Evolutionary conservation across 2,113 vertebrate species (phyloP).

Genomic region (Gymnobelideus leadbeateri): DNA sequence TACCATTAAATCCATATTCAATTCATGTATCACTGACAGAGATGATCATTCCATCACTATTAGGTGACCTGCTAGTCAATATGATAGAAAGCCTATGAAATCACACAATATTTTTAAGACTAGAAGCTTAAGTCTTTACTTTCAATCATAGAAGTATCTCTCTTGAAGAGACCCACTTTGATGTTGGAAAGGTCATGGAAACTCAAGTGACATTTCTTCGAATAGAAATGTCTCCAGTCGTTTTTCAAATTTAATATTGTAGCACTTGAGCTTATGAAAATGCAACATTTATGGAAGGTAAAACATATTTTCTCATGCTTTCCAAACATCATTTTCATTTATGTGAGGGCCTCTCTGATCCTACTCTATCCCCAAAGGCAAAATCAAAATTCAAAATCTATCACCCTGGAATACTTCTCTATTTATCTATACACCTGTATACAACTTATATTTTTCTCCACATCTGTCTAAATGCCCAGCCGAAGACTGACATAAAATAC

Average conservation of each 20-base stretch:
- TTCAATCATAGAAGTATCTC: constrained; percentile 5
- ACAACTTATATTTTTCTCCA: background rate
- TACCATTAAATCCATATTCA: background rate
- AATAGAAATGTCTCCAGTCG: constrained; percentile 28
- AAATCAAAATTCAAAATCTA: constrained; percentile 47
- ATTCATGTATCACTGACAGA: background rate
- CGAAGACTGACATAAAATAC: constrained; percentile 21
- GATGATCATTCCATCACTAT: background rate
- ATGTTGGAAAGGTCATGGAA: background rate
- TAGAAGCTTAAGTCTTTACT: constrained; percentile 26
- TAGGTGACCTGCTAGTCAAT: background rate
- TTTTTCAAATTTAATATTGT: background rate
- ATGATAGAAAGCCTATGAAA: background rate
- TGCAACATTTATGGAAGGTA: constrained; percentile 18
- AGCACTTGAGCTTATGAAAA: constrained; percentile 4
- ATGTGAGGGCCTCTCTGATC: background rate
- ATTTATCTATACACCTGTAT: background rate
- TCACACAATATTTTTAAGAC: background rate
- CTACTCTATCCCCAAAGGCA: background rate
- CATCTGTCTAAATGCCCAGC: background rate
- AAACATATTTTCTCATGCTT: constrained; percentile 37
- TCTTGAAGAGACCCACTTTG: background rate
- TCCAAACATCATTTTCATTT: constrained; percentile 48
- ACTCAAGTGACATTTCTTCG: constrained; percentile 36
- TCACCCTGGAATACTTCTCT: background rate